Base-by-base conservation (phyloP, 2,113 vertebrate genomes). In the Climacteris rufus region DNA sequence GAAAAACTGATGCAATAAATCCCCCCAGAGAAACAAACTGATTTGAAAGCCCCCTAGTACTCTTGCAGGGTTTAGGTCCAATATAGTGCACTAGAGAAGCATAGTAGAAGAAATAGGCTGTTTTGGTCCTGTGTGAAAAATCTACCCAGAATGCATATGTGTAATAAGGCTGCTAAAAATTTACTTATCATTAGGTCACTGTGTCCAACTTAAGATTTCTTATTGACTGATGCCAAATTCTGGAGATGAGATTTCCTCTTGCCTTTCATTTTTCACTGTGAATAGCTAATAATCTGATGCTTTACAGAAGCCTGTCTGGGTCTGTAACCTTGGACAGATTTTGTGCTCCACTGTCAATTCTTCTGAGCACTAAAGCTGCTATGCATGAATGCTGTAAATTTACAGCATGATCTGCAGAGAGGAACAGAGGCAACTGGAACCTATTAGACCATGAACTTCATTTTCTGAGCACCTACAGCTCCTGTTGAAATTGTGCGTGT, bases 361-460 rank as follows among this genome's bases (percentile, higher is more conserved):
- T 81, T 93, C 72, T 94, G 50, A 96, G 78, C 6, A 1, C 63
- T 96, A 81, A 37, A 83, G 81, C 86, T 93, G 68, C 74, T 97
- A 93, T 97, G 95, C 91, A 93, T 93, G 89, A 98, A 89, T 89
- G 79, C 89, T 93, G 22, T 94, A 93, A 96, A 93, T 97, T 94
- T 95, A 83, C 60, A 96, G 56, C 75, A 61, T 60, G 96, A 93
- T 85, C 89, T 94, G 61, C 75, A 90, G 82, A 89, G 77, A 79
- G 59, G 80, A 93, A 75, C 70, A 86, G 71, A 97, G 40, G 70
- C 75, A 89, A 92, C 75, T 81, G 71, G 61, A 87, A 95, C 52
- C 44, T 78, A 83, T 85, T 70, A 89, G 92, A 94, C 87, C 85
- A 83, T 90, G 76, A 90, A 90, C 64, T 91, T 96, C 64, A 92